phyloP scores from a whole-genome alignment of 2,113 vertebrate genomes.

The Euleptes europaea region DNA sequence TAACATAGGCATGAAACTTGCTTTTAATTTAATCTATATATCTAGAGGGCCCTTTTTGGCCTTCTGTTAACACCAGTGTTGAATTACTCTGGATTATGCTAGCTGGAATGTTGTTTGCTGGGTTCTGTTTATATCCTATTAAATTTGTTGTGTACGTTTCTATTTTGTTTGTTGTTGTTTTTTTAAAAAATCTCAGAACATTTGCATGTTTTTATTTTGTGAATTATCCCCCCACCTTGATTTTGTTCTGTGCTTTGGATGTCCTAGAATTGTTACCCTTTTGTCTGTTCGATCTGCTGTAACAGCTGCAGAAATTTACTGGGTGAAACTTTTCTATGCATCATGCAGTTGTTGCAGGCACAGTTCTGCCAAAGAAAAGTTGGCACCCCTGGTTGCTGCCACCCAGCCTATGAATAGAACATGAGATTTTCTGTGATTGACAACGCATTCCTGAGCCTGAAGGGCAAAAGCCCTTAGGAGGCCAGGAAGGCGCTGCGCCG shows the following conservation, averaged over 20 bases:
- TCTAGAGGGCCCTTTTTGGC: not conserved
- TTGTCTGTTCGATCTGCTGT: not conserved
- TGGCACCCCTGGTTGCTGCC: too few relatives aligned
- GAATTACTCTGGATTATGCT: conserved; percentile 13
- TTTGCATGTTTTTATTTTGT: not conserved
- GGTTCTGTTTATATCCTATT: not conserved
- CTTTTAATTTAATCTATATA: conserved; percentile 1
- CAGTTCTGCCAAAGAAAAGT: too few relatives aligned
- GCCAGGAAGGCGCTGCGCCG: too few relatives aligned
- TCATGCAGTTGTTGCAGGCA: too few relatives aligned
- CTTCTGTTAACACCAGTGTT: not conserved
- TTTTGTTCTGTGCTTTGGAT: conserved; percentile 15
- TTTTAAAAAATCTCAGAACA: not conserved
- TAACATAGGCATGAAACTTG: not conserved
- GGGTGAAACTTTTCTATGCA: not conserved
- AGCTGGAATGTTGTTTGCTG: conserved; percentile 14
- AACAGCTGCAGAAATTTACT: not conserved
- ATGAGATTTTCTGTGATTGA: too few relatives aligned
- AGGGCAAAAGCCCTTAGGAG: too few relatives aligned
- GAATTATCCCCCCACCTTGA: not conserved
- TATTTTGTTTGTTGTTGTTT: not conserved
- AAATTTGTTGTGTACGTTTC: not conserved
- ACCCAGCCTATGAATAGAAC: too few relatives aligned
- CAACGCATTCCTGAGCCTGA: too few relatives aligned
- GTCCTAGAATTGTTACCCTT: conserved; percentile 22